Conservation (phyloP, 2,797 vertebrate species). For the Acanthiza pusilla region DNA sequence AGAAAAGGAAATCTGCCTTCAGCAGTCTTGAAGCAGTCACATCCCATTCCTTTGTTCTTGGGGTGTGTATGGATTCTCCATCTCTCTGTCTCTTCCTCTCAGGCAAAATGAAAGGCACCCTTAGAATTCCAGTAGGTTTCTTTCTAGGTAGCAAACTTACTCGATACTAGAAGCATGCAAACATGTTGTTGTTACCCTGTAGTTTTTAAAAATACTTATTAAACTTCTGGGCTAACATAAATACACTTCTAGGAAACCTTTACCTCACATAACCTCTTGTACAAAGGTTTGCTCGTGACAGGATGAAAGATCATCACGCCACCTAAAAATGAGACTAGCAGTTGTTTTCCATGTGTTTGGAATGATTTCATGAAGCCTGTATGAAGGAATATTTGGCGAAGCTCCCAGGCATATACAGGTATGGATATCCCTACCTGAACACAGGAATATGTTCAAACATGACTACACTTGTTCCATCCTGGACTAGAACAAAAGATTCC, state of each 20-base stretch:
- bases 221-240: background rate
- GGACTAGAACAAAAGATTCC: background rate
- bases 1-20: slow-evolving; percentile 34
- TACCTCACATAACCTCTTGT: rapidly evolving
- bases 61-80: background rate
- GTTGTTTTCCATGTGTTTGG: background rate
- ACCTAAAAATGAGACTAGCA: too few species aligned
- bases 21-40: slow-evolving; percentile 21
- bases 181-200: rapidly evolving
- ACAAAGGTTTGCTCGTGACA: background rate
- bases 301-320: background rate
- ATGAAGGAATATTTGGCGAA: background rate
- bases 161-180: background rate
- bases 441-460: background rate
- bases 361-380: background rate
- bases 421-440: background rate
- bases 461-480: rapidly evolving
- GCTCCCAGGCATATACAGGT: background rate
- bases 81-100: background rate
- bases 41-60: slow-evolving; percentile 6
- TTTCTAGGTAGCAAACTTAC: background rate
- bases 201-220: background rate
- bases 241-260: background rate
- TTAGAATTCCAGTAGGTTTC: background rate
- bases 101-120: background rate